Evolutionary conservation across 2,888 invertebrate species (phyloP).

Genomic region (Priocnemis perturbator): DNA sequence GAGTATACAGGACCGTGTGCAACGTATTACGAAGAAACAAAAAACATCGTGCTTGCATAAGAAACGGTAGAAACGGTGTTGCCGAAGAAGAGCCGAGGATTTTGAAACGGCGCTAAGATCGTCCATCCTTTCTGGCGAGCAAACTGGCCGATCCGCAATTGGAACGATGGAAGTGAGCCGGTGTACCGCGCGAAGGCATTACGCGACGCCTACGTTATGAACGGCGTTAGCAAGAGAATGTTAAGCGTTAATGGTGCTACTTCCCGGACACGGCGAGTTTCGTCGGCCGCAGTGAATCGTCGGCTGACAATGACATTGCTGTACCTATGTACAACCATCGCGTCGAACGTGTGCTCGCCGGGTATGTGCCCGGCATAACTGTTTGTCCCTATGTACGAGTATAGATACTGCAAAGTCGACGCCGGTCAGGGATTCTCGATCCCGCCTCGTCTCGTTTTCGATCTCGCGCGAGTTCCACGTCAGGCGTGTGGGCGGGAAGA

Average conservation of each 20-base stretch:
- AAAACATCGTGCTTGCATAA: no score
- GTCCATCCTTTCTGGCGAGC: not conserved
- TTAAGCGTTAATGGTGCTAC: constrained; percentile 70
- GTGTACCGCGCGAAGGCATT: constrained; percentile 58
- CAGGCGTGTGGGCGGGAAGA: no score
- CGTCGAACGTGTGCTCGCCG: constrained; percentile 1
- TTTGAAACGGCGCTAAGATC: no score
- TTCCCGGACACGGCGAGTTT: constrained; percentile 74
- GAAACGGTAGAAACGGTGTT: no score
- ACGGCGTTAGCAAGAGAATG: constrained; percentile 65
- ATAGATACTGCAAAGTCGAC: not conserved
- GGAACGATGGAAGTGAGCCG: constrained; percentile 29
- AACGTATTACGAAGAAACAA: no score
- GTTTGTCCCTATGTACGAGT: not conserved
- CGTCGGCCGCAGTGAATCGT: constrained; percentile 64
- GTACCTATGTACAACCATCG: constrained; percentile 23
- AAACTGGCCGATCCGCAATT: not conserved
- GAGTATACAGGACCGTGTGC: no score
- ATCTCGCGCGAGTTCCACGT: no score
- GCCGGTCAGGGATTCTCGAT: no score
- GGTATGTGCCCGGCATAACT: constrained; percentile 12
- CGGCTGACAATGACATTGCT: constrained; percentile 73
- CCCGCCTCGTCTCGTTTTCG: no score
- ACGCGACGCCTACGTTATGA: constrained; percentile 61
- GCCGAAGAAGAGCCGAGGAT: no score